phyloP scores from a whole-genome alignment of 2,888 invertebrate genomes.

The Ochlodes sylvanus region DNA sequence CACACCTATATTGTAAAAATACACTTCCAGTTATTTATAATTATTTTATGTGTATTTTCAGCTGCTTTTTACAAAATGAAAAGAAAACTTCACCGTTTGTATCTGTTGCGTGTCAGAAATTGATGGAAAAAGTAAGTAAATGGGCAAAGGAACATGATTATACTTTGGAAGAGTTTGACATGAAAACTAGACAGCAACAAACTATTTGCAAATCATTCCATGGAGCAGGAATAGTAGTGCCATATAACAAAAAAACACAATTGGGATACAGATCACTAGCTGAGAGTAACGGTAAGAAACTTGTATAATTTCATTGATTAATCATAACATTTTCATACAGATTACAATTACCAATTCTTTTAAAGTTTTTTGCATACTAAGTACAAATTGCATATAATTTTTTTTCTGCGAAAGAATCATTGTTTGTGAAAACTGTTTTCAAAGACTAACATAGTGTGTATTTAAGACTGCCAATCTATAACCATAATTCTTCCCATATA shows the following conservation, averaged over 20 bases:
- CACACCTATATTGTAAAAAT: no score
- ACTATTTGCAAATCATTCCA: constrained; percentile 91
- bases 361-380: no score
- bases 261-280: constrained; percentile 93
- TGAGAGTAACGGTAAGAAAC: constrained; percentile 86
- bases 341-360: no score
- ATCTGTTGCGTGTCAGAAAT: constrained; percentile 82
- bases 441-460: no score
- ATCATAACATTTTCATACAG: no score
- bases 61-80: constrained; percentile 81
- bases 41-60: constrained; percentile 52
- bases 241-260: constrained; percentile 91
- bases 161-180: constrained; percentile 81
- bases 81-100: constrained; percentile 87
- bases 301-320: no score
- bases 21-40: not conserved
- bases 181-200: constrained; percentile 86
- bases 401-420: no score
- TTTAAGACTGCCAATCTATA: no score
- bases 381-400: no score
- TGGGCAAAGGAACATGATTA: constrained; percentile 87
- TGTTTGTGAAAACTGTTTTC: no score
- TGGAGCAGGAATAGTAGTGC: constrained; percentile 93
- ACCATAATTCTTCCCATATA: no score
- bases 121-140: constrained; percentile 86